phyloP scores from a whole-genome alignment of 2,113 vertebrate species.

The Lophochroa leadbeateri region DNA sequence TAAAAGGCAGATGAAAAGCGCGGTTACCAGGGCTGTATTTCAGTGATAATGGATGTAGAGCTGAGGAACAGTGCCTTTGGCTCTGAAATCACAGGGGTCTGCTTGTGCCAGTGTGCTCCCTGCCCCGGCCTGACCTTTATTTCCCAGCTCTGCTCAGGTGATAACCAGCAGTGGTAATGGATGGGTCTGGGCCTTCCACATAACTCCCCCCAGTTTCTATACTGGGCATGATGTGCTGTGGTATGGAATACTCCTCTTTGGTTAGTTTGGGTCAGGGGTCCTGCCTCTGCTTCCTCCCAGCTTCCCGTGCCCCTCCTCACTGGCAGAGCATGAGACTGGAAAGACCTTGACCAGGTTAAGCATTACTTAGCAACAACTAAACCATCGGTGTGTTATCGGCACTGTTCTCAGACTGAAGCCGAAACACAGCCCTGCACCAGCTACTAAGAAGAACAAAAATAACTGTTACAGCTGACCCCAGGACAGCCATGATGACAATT shows the following conservation, averaged over 20 bases:
- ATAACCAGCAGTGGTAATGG: neutral
- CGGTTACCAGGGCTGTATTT: neutral
- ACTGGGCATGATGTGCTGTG: neutral
- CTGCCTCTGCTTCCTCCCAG: too few relatives aligned
- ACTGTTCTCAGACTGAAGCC: neutral
- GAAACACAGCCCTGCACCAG: neutral
- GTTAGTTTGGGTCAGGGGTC: neutral
- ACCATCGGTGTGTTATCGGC: too few relatives aligned
- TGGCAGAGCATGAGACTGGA: too few relatives aligned
- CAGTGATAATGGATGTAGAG: fast-evolving
- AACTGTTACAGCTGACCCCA: neutral
- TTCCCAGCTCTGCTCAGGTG: neutral
- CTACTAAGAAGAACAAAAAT: neutral
- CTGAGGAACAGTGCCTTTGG: neutral
- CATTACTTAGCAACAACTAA: too few relatives aligned
- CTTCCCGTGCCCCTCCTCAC: too few relatives aligned
- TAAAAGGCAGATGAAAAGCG: neutral
- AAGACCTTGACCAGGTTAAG: too few relatives aligned
- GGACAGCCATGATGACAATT: neutral
- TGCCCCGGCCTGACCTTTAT: neutral
- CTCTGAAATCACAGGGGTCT: neutral
- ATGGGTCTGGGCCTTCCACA: neutral
- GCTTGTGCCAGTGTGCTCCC: neutral
- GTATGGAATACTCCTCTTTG: neutral
- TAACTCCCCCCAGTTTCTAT: neutral